Evolutionary conservation across 2,797 vertebrate species (phyloP), one percentile per base, ranked within the genome.

Genomic region (Buphagus erythrorhynchus): DNA sequence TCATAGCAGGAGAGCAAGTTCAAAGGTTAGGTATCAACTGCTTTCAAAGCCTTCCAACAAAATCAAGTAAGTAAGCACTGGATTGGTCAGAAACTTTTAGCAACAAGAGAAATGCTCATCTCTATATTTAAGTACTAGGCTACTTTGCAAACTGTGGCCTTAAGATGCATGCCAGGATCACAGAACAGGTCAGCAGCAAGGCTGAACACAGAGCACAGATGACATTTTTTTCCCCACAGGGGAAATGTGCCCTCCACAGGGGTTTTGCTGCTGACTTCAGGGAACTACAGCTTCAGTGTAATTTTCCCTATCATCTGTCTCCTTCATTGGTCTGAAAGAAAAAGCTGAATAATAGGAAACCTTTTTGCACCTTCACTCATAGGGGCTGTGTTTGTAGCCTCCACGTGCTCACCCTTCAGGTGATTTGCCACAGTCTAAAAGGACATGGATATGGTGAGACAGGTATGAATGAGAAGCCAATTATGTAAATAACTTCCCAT

Each of bases 1-100:
- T 85, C 52, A 25, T 13, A 63, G 89, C 59, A 63, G 85, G 45
- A 91, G 20, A 79, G 24, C 25, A 59, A 82, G 81, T 69, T 85
- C 78, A 89, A 82, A 92, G 74, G 81, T 92, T 42, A 74, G 8
- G 0, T 63, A 89, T 67, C 42, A 63, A 65, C 72, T 35, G 42
- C 46, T 57, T 91, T 87, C 75, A 91, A 94, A 96, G 74, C 22
- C 72, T 87, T 83, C 48, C n/a, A 71, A 86, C 19, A 88, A 91
- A 89, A 92, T 12, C 9, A 43, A 46, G 24, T 52, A 63, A 74
- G 75, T 51, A 66, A 91, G 51, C 46, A 51, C 26, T 28, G 55
- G 61, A 52, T 16, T 77, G 57, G 45, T 65, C 46, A 68, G 42
- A 77, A 94, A 82, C 65, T 65, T 95, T 51, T 6, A 82, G 45